These are phyloP conservation scores for Coryphaenoides rupestris DNA, from an alignment of 2,113 vertebrate species.

Conservation along the genomic window DNA sequence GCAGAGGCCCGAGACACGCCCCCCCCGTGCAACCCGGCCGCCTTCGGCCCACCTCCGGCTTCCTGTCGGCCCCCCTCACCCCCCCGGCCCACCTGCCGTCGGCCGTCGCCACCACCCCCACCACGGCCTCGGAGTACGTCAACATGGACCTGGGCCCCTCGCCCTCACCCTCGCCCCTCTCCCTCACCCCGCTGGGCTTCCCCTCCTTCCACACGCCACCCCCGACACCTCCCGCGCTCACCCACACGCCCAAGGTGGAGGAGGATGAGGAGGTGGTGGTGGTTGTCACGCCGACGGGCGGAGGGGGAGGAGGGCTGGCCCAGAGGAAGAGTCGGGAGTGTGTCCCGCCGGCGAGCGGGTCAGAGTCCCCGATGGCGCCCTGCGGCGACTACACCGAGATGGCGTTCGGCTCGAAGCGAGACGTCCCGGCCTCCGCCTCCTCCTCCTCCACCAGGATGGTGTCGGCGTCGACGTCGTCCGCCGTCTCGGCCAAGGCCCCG, in stretches of 20 bases:
- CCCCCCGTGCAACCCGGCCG: conserved; percentile 38
- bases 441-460: conserved; percentile 14
- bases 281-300: no score
- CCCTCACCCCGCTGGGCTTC: conserved; percentile 65
- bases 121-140: conserved; percentile 72
- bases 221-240: conserved; percentile 56
- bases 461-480: conserved; percentile 48
- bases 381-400: conserved; percentile 79
- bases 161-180: conserved; percentile 68
- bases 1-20: conserved; percentile 45
- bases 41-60: conserved; percentile 58
- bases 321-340: conserved; percentile 47
- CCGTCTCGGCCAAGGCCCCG: conserved; percentile 52
- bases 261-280: conserved; percentile 31
- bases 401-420: conserved; percentile 68
- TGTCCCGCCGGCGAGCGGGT: conserved; percentile 37
- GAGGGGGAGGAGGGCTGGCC: conserved; percentile 26
- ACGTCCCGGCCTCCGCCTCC: conserved; percentile 15
- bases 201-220: conserved; percentile 67
- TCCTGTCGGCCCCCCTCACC: conserved; percentile 54
- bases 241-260: conserved; percentile 46
- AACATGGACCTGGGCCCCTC: conserved; percentile 76
- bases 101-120: no score
- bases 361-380: conserved; percentile 58
- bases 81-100: conserved; percentile 46